These are phyloP conservation scores for Spinus pinus DNA, from an alignment of 2,797 vertebrate genomes.

Conservation along the genomic window DNA sequence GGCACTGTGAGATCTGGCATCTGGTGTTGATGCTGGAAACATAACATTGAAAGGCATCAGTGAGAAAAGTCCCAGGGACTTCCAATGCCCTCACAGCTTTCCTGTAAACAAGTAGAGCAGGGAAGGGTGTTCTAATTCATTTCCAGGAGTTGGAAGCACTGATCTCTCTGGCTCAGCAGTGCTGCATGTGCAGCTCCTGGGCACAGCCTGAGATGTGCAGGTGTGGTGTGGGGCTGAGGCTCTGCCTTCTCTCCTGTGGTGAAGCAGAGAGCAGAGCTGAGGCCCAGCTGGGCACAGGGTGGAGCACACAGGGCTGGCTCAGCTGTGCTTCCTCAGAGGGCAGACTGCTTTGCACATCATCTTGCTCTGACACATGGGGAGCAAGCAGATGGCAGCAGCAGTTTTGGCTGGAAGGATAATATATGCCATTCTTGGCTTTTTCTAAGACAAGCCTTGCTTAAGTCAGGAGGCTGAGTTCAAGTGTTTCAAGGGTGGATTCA, in stretches of 20 bases:
- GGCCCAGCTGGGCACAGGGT: not conserved
- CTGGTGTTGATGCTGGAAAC: not conserved
- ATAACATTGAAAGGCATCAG: not conserved
- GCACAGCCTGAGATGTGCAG: not conserved
- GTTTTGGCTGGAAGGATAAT: not conserved
- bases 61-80: not conserved
- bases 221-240: not conserved
- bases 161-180: not conserved
- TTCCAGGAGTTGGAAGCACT: not conserved
- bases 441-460: not conserved
- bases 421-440: not conserved
- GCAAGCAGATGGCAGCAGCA: not conserved
- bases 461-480: not conserved
- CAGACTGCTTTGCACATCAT: not conserved
- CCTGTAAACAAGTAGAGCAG: not conserved
- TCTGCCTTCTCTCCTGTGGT: fast-evolving
- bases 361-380: not conserved
- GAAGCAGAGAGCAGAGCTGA: not conserved
- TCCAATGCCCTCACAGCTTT: not conserved
- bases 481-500: not conserved
- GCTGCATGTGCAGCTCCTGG: not conserved
- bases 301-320: fast-evolving
- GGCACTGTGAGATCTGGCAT: not conserved
- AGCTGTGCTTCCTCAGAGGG: not conserved
- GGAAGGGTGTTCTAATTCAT: not conserved